These are phyloP conservation scores for Parauchenoglanis ngamensis DNA, from an alignment of 2,797 vertebrate species.

Conservation along the genomic window DNA sequence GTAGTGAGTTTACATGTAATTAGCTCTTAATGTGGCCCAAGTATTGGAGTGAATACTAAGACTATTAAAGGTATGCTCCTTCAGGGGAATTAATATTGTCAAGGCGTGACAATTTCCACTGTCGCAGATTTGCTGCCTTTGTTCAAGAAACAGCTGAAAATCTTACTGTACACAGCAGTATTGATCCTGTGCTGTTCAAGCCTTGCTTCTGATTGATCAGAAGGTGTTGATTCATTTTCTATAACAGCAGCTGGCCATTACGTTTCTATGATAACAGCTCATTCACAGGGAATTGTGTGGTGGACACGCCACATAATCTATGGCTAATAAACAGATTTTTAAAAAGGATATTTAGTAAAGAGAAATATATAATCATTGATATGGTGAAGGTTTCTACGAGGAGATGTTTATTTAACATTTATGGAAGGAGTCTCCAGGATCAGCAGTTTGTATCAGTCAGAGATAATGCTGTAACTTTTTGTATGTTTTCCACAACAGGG, in stretches of 20 bases:
- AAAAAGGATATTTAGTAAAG: neutral
- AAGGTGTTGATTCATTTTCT: neutral
- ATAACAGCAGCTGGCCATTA: neutral
- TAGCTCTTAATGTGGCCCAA: slow-evolving; percentile 17
- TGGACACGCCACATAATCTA: neutral
- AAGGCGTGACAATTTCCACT: neutral
- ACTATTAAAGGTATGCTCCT: neutral
- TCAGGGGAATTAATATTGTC: neutral
- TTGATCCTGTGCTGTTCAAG: neutral
- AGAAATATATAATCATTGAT: neutral
- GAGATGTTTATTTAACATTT: neutral
- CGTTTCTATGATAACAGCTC: neutral
- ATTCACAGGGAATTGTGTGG: neutral
- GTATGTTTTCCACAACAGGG: neutral
- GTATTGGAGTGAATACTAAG: neutral
- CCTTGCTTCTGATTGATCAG: neutral
- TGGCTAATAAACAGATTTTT: neutral
- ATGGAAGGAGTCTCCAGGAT: neutral
- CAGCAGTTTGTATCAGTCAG: neutral
- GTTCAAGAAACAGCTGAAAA: neutral
- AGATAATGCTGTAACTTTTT: neutral
- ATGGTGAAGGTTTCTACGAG: neutral
- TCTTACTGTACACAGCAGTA: neutral
- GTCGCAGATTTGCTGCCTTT: neutral
- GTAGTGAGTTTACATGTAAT: slow-evolving; percentile 20